Evolutionary conservation across 2,888 invertebrate genomes (phyloP), one percentile per base, ranked within the genome.

Genomic region (Noctua janthe): DNA sequence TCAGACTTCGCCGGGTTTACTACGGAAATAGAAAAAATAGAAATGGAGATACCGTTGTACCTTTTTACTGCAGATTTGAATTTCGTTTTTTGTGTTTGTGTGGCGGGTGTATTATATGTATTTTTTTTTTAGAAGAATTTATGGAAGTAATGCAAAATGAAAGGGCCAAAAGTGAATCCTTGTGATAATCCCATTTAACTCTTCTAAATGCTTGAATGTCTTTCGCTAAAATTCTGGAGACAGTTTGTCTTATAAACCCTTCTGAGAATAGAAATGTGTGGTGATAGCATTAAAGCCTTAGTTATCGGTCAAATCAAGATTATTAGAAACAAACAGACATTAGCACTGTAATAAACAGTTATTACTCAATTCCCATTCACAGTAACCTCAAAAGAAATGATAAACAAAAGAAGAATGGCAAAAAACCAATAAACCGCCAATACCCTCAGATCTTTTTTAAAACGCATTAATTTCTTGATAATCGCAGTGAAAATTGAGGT

Each of bases 1-100:
- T 88, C 87, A 85, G 78, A 88, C 76, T 84, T 87, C 17, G 43
- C 10, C 70, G 71, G 82, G 83, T 86, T 83, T 81, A 77, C 72
- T 71, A 85, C 43, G 76, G 62, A 78, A 86, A 70, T 77, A 76
- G 72, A 80, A 86, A 72, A 86, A 72, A 81, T 6, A 69, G 2
- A 29, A 51, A 77, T 66, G 59, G 62, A 56, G 69, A 83, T 54
- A 15, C 47, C 29, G 29, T 74, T 84, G 74, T 67, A 70, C 43
- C n/a, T 70, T 56, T 29, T 74, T 71, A 29, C 29, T 64, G 62
- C 39, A 39, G 67, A 35, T 69, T 76, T 72, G 7, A 59, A 51
- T 71, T 39, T 54, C 5, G 49, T 78, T 75, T 69, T 2, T 64
- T 86, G 29, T 71, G 2, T 69, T 7, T 7, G 5, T 23, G 23